Evolutionary conservation across 2,113 vertebrate species (phyloP), one percentile per base, ranked within the genome.

Genomic region (Nerophis lumbriciformis): DNA sequence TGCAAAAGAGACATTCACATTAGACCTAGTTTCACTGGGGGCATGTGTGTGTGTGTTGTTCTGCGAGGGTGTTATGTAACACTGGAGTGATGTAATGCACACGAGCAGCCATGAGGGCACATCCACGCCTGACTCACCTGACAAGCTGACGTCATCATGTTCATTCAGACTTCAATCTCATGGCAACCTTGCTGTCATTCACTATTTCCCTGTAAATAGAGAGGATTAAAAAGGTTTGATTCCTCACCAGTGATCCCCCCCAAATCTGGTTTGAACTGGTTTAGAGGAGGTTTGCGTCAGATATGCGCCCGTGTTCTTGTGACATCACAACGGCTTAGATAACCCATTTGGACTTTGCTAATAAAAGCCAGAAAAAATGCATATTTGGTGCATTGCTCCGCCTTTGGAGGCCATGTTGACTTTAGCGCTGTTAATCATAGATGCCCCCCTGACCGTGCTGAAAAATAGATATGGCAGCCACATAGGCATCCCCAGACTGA

Each of bases 71-170:
- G 68, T 89, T 90, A 90, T 81, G 82, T 88, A 90, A 91, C 68
- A 60, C 62, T n/a, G n/a, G 52, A 84, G 70, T 90, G 86, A 91
- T 87, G 87, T 89, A 89, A 90, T 88, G 73, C 63, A 80, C 75
- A 83, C 80, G 61, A 75, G 70, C 80, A 50, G 75, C 71, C 75
- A 39, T 38, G 65, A 83, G 66, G 78, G 81, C 76, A 60, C 59
- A 73, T 79, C 72, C 51, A 48, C 55, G 58, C 61, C 77, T 82
- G 69, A 79, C 75, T 84, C 78, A 88, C 82, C 84, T 88, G 82
- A 84, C 77, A 75, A 52, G 65, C 50, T 56, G 61, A 72, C 72
- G 66, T 55, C 67, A 69, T 48, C 16, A 15, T 11, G 50, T 45
- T 57, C 16, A 13, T 28, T 3, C n/a, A 36, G 39, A 70, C 38